Percentiles rank a stretch among this genome's conserved stretches.
phyloP scores from a whole-genome alignment of 1,140 invertebrate species.

The Monomorium pharaonis region DNA sequence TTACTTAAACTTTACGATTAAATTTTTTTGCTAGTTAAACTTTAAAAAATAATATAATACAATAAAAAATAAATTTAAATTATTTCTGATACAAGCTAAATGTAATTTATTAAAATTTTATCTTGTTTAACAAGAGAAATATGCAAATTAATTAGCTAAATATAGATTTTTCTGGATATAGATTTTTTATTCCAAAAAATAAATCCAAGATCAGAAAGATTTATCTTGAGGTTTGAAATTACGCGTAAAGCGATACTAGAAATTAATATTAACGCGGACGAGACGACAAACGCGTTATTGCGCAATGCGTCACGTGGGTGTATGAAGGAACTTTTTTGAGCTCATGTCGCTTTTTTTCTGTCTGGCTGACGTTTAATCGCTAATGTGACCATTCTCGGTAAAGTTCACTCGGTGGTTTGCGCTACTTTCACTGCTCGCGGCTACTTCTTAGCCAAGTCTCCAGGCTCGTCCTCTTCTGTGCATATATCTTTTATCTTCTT shows the following conservation, averaged over 20 bases:
- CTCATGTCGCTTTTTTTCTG: slow-evolving; percentile 52
- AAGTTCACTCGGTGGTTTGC: slow-evolving; percentile 71
- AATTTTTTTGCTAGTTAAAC: neutral
- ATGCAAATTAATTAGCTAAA: neutral
- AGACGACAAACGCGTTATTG: slow-evolving; percentile 48
- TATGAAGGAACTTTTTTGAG: slow-evolving; percentile 43
- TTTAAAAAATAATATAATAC: neutral
- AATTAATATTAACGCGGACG: neutral
- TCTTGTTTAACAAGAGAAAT: neutral
- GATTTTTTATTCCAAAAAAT: neutral
- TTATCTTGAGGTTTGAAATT: neutral
- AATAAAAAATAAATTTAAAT: no score
- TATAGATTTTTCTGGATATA: neutral
- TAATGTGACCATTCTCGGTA: slow-evolving; percentile 66
- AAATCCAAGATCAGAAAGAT: neutral
- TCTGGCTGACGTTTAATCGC: slow-evolving; percentile 51
- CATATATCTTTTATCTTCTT: neutral
- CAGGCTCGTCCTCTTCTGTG: neutral
- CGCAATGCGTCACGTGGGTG: slow-evolving; percentile 49
- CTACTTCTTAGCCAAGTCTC: slow-evolving; percentile 52
- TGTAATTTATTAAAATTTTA: neutral
- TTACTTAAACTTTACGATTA: neutral
- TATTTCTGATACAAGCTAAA: neutral
- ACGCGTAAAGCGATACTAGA: neutral
- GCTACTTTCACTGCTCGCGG: slow-evolving; percentile 77